These are phyloP conservation scores for Ceyx margarethae DNA, from an alignment of 2,113 vertebrate genomes.

Conservation along the genomic window DNA sequence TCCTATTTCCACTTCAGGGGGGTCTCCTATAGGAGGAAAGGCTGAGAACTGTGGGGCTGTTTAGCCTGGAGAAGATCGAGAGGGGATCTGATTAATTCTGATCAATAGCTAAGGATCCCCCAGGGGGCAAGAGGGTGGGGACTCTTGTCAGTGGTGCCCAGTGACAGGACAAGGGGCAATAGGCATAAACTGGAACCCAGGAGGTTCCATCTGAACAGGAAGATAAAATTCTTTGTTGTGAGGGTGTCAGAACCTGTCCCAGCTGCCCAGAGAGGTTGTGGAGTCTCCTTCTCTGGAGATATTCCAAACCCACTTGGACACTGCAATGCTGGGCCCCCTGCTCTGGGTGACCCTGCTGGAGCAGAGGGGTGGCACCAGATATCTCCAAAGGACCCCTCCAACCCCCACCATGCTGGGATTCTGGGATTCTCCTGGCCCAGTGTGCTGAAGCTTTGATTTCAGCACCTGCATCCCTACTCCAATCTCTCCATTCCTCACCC, in stretches of 20 bases:
- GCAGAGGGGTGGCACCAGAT: not conserved
- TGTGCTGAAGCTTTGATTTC: not conserved
- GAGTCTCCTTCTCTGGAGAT: not conserved
- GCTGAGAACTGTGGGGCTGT: not conserved
- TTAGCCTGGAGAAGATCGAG: too few relatives aligned
- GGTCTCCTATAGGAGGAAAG: not conserved
- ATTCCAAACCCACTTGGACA: not conserved
- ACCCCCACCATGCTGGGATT: not conserved
- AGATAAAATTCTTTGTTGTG: not conserved
- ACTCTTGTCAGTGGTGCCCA: not conserved
- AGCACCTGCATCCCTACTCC: not conserved
- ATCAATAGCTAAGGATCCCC: not conserved
- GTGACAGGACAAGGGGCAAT: not conserved
- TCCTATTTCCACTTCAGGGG: accelerated
- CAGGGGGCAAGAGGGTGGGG: not conserved
- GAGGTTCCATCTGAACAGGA: not conserved
- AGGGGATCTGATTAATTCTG: not conserved
- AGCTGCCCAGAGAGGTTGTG: not conserved
- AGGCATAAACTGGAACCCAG: not conserved
- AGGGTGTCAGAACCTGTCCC: too few relatives aligned
- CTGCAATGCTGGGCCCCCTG: not conserved
- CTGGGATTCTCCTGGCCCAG: not conserved
- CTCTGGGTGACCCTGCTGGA: not conserved
- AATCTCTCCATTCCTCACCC: accelerated
- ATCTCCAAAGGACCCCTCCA: not conserved